phyloP scores from a whole-genome alignment of 53 echinoderm and acorn worm genomes.

The Zoroaster sp. region DNA sequence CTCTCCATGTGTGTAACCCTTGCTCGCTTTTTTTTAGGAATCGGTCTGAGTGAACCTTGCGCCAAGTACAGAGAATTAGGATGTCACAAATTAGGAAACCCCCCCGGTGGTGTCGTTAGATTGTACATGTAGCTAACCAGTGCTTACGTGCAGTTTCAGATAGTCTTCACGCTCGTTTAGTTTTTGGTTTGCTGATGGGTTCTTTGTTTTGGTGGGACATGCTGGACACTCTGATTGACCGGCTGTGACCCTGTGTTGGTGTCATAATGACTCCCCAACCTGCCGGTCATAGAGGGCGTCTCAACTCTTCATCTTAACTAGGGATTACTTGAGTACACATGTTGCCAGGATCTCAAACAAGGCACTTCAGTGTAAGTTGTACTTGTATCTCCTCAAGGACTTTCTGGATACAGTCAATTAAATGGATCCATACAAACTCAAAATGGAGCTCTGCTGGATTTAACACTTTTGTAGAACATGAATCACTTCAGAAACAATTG shows the following conservation, averaged over 20 bases:
- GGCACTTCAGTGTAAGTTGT: no score
- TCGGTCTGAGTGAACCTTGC: not conserved
- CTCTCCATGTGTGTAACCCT: not conserved
- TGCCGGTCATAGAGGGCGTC: not conserved
- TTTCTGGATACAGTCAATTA: no score
- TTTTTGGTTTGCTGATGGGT: not conserved
- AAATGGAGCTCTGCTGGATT: no score
- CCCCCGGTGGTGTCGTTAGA: not conserved
- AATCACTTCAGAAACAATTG: no score
- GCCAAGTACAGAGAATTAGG: not conserved
- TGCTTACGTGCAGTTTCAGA: not conserved
- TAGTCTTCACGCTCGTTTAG: not conserved
- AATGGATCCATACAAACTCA: no score
- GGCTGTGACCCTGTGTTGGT: not conserved
- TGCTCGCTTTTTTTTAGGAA: not conserved
- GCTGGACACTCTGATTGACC: not conserved
- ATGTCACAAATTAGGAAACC: conserved; percentile 20
- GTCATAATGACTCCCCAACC: no score
- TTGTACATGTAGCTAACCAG: not conserved
- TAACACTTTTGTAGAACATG: no score
- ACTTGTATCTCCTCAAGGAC: no score
- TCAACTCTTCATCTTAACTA: not conserved
- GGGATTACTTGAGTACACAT: no score
- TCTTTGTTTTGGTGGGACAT: not conserved
- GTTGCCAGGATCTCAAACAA: no score